phyloP scores from a whole-genome alignment of 2,888 invertebrate species.

The Drosophila kokeensis region DNA sequence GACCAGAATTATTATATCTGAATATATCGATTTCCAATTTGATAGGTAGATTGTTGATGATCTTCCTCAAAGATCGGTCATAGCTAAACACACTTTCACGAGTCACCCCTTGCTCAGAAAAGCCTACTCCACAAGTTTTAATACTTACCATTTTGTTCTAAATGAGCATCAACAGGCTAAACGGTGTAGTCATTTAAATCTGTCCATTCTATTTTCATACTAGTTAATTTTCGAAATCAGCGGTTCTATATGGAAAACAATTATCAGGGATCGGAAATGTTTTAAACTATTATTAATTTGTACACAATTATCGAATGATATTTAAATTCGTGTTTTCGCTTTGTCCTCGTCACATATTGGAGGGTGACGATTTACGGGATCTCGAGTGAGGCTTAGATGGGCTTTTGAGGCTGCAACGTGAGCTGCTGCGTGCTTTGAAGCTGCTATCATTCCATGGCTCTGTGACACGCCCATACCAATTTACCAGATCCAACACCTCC shows the following conservation, averaged over 20 bases:
- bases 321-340: slow-evolving; percentile 1
- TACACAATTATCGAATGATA: slow-evolving; percentile 1
- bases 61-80: no score
- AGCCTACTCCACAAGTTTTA: not conserved
- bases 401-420: slow-evolving; percentile 82
- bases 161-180: not conserved
- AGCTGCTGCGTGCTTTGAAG: slow-evolving; percentile 74
- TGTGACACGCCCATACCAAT: slow-evolving; percentile 83
- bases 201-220: not conserved
- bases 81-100: no score
- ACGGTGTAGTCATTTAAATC: not conserved
- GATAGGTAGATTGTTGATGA: no score
- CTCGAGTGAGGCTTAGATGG: slow-evolving; percentile 82
- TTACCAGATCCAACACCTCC: slow-evolving; percentile 83
- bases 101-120: no score
- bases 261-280: not conserved
- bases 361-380: slow-evolving; percentile 83
- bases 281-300: slow-evolving; percentile 1
- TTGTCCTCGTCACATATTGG: slow-evolving; percentile 81
- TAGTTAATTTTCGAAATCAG: not conserved
- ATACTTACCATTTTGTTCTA: not conserved
- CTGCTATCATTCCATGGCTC: slow-evolving; percentile 82
- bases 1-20: no score
- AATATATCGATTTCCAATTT: no score
- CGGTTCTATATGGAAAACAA: slow-evolving; percentile 1